Evolutionary conservation across 2,113 vertebrate species (phyloP).

Genomic region (Sapayoa aenigma): DNA sequence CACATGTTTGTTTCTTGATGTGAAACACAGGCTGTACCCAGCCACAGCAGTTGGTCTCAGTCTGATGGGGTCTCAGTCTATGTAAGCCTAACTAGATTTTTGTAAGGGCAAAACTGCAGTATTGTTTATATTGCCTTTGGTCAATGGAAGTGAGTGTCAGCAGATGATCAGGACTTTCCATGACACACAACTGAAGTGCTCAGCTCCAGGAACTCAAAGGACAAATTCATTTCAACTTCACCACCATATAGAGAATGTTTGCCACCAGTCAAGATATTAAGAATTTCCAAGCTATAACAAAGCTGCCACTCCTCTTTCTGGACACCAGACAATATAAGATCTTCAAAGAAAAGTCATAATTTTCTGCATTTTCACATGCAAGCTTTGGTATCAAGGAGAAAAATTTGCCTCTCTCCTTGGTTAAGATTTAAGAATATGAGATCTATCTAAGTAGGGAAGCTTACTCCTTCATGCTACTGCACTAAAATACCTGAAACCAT

Average conservation of each 20-base stretch:
- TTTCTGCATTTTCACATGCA: background rate
- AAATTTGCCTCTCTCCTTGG: background rate
- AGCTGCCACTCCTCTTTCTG: background rate
- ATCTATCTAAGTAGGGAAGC: background rate
- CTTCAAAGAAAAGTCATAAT: background rate
- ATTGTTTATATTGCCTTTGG: background rate
- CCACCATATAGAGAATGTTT: background rate
- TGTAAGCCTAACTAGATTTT: background rate
- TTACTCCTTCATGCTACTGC: background rate
- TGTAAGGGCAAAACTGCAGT: background rate
- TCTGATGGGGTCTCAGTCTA: background rate
- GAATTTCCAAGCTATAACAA: background rate
- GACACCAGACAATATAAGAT: background rate
- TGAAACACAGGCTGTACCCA: background rate
- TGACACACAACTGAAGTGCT: background rate
- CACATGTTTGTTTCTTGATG: background rate
- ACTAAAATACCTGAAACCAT: background rate
- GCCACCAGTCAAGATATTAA: background rate
- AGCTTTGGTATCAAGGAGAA: background rate
- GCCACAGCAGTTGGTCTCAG: background rate
- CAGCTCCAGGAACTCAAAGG: background rate
- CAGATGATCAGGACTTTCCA: background rate
- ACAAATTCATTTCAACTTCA: background rate
- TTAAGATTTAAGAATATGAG: background rate
- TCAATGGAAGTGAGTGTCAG: background rate